Evolutionary conservation across 2,113 vertebrate genomes (phyloP), one percentile per base, ranked within the genome.

Genomic region (Bolborhynchus lineola): DNA sequence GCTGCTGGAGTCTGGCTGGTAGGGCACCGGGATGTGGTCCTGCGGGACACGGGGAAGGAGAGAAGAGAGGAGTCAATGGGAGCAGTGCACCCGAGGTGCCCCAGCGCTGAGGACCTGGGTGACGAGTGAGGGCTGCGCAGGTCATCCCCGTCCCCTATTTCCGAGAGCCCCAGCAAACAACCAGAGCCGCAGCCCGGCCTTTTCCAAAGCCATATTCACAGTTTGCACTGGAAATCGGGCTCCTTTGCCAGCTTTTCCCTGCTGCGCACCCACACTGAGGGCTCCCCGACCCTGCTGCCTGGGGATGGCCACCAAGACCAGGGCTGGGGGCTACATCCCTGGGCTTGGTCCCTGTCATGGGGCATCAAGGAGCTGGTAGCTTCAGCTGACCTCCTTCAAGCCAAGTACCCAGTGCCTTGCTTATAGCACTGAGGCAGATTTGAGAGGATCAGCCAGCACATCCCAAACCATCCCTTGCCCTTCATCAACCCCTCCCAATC

Each of bases 1-100:
- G 97, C 99, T 99, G 99, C 99, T 99, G 92, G 99, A 99, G 91
- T 99, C 99, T 1, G 99, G 99, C 97, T 99, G 99, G 97, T 99
- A 99, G 46, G 99, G 99, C 88, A 99, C 99, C 0, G 99, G 98
- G 86, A 99, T 99, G 97, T 99, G 99, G 97, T 99, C 99, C 99
- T 99, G 97, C 5, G 14, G 88, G 71, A 81, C 41, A 39, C 4
- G 1, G 77, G 31, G 68, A 23, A 57, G 65, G 62, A 49, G 24
- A 69, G 44, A 16, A 57, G 52, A 69, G 50, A 52, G 31, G n/a
- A 16, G 47, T 1, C 0, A 2, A 28, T 93, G 69, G 96, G 74
- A 46, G 47, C 10, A 1, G 29, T 1, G 8, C 14, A 0, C 0
- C 3, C 14, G 3, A 57, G 62, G 52, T 4, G 31, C 44, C 44